phyloP scores from a whole-genome alignment of 2,797 vertebrate species.

The Megalops cyprinoides region DNA sequence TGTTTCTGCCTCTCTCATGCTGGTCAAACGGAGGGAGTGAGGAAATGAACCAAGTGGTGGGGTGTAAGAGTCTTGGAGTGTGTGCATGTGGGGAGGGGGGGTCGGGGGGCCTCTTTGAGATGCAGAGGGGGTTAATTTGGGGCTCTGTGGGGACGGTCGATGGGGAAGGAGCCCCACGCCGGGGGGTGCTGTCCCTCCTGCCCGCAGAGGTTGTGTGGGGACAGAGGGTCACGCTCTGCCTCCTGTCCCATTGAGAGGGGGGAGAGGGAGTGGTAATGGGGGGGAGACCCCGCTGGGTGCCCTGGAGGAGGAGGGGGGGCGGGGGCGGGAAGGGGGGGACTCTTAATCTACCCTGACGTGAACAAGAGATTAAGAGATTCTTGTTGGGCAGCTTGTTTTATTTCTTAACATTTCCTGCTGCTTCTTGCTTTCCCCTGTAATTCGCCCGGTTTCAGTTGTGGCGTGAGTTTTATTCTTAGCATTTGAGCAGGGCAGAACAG shows the following conservation, averaged over 20 bases:
- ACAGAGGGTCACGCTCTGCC: conserved; percentile 9
- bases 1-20: background rate
- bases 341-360: conserved; percentile 61
- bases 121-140: conserved; percentile 29
- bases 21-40: background rate
- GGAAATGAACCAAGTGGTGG: background rate
- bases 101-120: conserved; percentile 22
- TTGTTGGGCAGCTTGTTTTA: conserved; percentile 52
- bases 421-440: background rate
- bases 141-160: conserved; percentile 11
- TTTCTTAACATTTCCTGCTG: conserved; percentile 9
- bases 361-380: conserved; percentile 65
- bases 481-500: background rate
- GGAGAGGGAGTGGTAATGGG: background rate
- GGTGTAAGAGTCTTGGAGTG: background rate
- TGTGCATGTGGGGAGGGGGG: background rate
- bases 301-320: conserved; percentile 29
- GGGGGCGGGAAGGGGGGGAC: conserved; percentile 49
- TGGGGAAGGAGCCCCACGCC: background rate
- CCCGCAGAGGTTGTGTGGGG: conserved; percentile 17
- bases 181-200: background rate
- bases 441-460: background rate
- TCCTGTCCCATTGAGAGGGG: conserved; percentile 18
- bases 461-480: background rate
- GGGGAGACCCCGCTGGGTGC: too few relatives aligned